Evolutionary conservation across 1,140 invertebrate species (phyloP), one percentile per base, ranked within the genome.

Genomic region (Platyscapa corneri): DNA sequence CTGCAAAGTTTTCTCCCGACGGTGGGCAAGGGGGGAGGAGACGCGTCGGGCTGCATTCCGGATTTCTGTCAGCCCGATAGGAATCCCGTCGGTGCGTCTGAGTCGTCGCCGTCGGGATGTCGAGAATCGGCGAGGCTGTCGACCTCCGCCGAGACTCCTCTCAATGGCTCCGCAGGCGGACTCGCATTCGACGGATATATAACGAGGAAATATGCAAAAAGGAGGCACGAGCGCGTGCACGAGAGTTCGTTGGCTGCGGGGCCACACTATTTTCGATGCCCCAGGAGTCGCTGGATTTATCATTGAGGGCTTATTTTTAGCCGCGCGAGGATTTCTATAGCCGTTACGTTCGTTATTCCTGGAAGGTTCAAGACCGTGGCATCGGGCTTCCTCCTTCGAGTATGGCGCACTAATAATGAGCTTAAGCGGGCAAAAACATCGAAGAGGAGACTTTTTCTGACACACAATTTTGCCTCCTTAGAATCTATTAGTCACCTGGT

Each of bases 241-340:
- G 30, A 84, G 64, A 84, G 82, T 84, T 83, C 82, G 39, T 83
- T 83, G 82, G 82, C 82, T 56, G 80, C 23, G 46, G 23, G 46
- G 23, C 42, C 46, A n/a, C 64, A 56, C 67, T 84, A 77, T 84
- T 84, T 84, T 78, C 75, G 82, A 83, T 77, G 56, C 56, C n/a
- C 14, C 49, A 75, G 70, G 53, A 75, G 82, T 42, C n/a, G 49
- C 49, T 75, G 72, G 8, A 84, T 84, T 84, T 78, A 84, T 78
- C 74, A 84, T 78, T 84, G 82, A 78, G 39, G 42, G 32, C 30
- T 67, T 84, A 84, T 84, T 84, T 84, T 84, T 82, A 82, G 80
- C 1, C 10, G 12, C 3, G 14, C 27, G 75, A 77, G 75, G 46
- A 49, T 77, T 77, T 34, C 70, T 74, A 7, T 42, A 10, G n/a